Evolutionary conservation across 2,888 invertebrate genomes (phyloP).

Genomic region (Tetranychus piercei): DNA sequence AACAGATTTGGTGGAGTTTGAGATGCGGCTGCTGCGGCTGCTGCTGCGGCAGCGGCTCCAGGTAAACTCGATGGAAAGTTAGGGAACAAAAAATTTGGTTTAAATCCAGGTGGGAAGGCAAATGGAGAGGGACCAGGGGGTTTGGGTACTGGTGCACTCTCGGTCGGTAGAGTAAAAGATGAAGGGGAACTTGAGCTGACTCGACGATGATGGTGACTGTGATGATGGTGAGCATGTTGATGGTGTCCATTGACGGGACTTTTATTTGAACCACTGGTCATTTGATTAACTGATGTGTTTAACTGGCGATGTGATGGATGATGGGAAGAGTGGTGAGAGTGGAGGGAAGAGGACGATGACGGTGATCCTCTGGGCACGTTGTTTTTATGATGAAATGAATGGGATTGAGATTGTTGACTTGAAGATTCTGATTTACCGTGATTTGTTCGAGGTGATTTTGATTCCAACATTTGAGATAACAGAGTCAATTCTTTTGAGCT

Average conservation of each 20-base stretch:
- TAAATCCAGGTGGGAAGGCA: conserved; percentile 20
- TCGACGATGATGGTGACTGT: conserved; percentile 7
- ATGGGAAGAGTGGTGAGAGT: neutral
- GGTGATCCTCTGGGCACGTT: neutral
- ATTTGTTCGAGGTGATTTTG: conserved; percentile 30
- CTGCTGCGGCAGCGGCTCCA: conserved; percentile 16
- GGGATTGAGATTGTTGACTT: neutral
- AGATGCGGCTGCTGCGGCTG: conserved; percentile 13
- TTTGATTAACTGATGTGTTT: neutral
- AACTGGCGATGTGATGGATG: neutral
- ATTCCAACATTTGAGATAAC: conserved; percentile 37
- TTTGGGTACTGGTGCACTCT: conserved; percentile 20
- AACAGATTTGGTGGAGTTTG: conserved; percentile 17
- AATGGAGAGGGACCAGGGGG: conserved; percentile 21
- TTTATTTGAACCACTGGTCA: neutral
- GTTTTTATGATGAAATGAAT: neutral
- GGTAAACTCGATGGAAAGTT: conserved; percentile 15
- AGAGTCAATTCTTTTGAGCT: conserved; percentile 21
- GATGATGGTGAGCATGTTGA: conserved; percentile 6
- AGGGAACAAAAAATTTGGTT: conserved; percentile 21
- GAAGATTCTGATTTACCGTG: neutral
- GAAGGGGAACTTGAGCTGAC: neutral
- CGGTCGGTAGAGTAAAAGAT: neutral
- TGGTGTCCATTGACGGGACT: neutral
- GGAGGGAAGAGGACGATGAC: neutral